A percentile compares a stretch with the other conserved stretches of the same genome.
Conservation (phyloP, 2,797 vertebrate species). For the Spheniscus humboldti region DNA sequence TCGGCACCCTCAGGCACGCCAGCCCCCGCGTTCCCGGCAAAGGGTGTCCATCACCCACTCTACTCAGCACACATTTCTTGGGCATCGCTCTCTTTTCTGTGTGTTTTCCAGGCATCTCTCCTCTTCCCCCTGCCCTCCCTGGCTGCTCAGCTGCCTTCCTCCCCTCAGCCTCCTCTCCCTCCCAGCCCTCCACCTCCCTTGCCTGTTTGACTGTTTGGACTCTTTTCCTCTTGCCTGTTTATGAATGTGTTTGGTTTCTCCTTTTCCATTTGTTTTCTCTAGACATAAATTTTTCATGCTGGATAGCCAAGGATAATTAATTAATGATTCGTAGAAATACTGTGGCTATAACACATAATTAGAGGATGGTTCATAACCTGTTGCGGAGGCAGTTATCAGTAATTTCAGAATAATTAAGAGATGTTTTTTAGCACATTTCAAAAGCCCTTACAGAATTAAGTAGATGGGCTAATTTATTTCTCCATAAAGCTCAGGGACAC, state of each 20-base stretch:
- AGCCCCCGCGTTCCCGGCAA: rapidly evolving
- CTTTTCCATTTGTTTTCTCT: conserved; percentile 43
- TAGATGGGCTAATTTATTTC: background rate
- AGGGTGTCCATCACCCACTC: rapidly evolving
- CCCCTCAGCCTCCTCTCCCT: background rate
- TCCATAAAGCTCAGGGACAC: background rate
- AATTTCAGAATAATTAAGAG: conserved; percentile 37
- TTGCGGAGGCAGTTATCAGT: conserved; percentile 16
- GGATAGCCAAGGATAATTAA: conserved; percentile 42
- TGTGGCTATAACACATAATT: conserved; percentile 27
- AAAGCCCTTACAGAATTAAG: background rate
- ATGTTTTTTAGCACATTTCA: background rate
- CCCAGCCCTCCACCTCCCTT: background rate
- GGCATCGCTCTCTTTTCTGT: background rate
- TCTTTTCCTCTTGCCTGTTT: background rate
- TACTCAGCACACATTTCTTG: rapidly evolving
- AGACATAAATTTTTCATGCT: conserved; percentile 49
- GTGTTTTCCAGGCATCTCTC: background rate
- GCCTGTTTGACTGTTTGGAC: background rate
- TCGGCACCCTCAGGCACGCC: rapidly evolving
- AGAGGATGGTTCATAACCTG: conserved; percentile 42
- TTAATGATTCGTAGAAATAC: conserved; percentile 53
- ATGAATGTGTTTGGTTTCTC: background rate
- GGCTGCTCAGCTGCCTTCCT: background rate
- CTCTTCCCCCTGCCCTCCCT: too few species aligned